Percentiles rank a stretch among this genome's conserved stretches.
Evolutionary conservation across 2,113 vertebrate genomes (phyloP).

Genomic region (Stigmatopora argus): DNA sequence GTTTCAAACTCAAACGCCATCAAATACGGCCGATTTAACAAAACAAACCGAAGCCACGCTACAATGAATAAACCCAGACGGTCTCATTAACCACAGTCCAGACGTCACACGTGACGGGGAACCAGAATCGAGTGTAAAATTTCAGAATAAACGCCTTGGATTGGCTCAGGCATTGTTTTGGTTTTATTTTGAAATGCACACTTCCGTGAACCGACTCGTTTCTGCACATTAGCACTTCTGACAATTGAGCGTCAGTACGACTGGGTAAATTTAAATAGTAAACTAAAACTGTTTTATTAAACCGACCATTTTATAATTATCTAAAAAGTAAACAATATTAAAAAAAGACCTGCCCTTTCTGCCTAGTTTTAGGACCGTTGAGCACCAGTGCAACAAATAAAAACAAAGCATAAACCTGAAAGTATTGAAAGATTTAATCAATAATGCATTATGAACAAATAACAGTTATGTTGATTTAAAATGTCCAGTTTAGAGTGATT

Average conservation of each 20-base stretch:
- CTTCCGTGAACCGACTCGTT: neutral
- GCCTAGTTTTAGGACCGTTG: too few species aligned
- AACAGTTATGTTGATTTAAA: neutral
- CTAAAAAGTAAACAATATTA: too few species aligned
- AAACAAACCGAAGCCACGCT: neutral
- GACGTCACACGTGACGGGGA: neutral
- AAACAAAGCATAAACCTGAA: neutral
- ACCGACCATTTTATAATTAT: too few species aligned
- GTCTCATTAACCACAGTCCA: neutral
- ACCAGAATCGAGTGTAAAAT: too few species aligned
- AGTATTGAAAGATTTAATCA: neutral
- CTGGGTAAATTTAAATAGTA: too few species aligned
- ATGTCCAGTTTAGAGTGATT: constrained; percentile 4
- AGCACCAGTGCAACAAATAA: too few species aligned
- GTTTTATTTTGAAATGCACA: neutral
- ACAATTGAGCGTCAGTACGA: neutral
- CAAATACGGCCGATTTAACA: neutral
- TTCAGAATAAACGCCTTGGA: neutral
- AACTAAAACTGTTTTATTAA: too few species aligned
- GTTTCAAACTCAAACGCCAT: neutral
- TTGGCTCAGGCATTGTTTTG: neutral
- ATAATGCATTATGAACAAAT: neutral
- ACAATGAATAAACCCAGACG: neutral
- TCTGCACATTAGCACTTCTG: neutral
- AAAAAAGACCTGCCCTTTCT: too few species aligned